Evolutionary conservation across 2,888 invertebrate species (phyloP).

Genomic region (Platerodrilus igneus): DNA sequence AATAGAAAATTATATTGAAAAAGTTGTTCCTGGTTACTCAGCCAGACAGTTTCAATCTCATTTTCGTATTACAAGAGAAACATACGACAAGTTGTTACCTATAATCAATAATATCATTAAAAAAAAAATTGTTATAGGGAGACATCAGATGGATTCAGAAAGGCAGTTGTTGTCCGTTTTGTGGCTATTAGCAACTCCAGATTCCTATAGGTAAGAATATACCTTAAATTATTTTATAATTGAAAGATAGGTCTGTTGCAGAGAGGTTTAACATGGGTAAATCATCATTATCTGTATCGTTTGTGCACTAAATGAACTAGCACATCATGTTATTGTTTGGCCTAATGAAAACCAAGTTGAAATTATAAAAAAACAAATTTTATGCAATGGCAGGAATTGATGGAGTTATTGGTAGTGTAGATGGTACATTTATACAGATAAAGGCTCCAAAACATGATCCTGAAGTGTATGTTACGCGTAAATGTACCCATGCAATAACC

Average conservation of each 20-base stretch:
- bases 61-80: neutral
- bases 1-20: too few species aligned
- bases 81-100: conserved; percentile 2
- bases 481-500: conserved; percentile 5
- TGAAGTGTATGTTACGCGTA: conserved; percentile 1
- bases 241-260: conserved; percentile 7
- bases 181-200: conserved; percentile 9
- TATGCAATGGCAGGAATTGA: conserved; percentile 1
- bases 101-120: neutral
- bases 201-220: conserved; percentile 6
- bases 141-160: neutral
- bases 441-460: conserved; percentile 2
- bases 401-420: conserved; percentile 4
- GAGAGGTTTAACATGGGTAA: conserved; percentile 16
- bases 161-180: conserved; percentile 3
- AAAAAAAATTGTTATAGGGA: neutral
- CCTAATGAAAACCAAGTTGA: neutral
- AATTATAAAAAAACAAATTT: conserved; percentile 1
- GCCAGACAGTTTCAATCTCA: conserved; percentile 6
- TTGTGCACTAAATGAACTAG: conserved; percentile 9
- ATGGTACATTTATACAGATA: conserved; percentile 6
- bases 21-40: too few species aligned
- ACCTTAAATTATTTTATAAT: too few species aligned
- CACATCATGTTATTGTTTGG: conserved; percentile 3
- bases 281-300: conserved; percentile 10